A percentile compares a stretch with the other conserved stretches of the same genome.
Conservation (phyloP, 2,888 invertebrate species). For the Amblyjoppa fuscipennis region DNA sequence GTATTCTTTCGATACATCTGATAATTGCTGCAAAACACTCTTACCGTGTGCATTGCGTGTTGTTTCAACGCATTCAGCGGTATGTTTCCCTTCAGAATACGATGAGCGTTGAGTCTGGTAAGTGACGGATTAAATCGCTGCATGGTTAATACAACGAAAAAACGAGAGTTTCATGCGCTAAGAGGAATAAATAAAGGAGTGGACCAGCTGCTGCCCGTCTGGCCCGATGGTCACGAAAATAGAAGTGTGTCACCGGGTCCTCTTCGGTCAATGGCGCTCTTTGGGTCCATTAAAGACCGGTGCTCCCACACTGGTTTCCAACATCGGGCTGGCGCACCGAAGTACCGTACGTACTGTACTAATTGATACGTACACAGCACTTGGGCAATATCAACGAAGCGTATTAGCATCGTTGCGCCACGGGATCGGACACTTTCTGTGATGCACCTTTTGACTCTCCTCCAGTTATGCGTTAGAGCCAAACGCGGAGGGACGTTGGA, state of each 20-base stretch:
- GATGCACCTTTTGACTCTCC: conserved; percentile 52
- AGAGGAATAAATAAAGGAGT: conserved; percentile 47
- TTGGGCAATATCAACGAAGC: background rate
- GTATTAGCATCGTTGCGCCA: conserved; percentile 9
- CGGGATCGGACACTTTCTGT: conserved; percentile 32
- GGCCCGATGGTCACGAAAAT: conserved; percentile 69
- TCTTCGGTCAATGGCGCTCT: conserved; percentile 76
- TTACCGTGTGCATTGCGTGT: no score
- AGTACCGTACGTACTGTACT: conserved; percentile 5
- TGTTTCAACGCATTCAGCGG: no score
- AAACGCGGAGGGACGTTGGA: conserved; percentile 57
- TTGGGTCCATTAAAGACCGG: conserved; percentile 50
- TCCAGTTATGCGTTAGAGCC: conserved; percentile 71
- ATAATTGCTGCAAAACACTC: no score
- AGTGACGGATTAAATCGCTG: background rate
- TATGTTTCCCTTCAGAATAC: no score
- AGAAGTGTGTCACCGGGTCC: conserved; percentile 77
- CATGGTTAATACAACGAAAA: background rate
- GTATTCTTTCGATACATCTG: no score
- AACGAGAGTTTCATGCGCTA: background rate
- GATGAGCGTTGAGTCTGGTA: no score
- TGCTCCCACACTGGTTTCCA: conserved; percentile 38
- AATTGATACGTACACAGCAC: conserved; percentile 4
- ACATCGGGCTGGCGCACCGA: conserved; percentile 10
- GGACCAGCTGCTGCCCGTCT: conserved; percentile 44